Base-by-base conservation (phyloP, 2,797 vertebrate genomes). In the Eulemur mongoz region DNA sequence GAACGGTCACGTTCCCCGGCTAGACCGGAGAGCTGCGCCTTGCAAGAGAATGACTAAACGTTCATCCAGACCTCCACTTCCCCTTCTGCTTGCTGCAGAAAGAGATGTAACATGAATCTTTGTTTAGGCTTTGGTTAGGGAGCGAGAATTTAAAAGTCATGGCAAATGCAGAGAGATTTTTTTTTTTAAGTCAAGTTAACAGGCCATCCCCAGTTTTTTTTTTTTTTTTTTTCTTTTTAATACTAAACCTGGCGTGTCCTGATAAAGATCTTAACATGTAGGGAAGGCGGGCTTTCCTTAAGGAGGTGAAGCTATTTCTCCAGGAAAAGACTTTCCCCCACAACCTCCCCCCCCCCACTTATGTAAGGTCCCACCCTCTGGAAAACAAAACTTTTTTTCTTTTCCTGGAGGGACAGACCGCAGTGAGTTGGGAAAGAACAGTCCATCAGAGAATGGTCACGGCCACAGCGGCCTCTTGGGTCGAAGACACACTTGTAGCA, bases 241-340 rank as follows among this genome's bases (percentile, higher is more conserved):
- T 87, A 14, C 70, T 32, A 59, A 92, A 45, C 87, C 92, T 40
- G 75, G 94, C 93, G 40, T 80, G 97, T 70, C 65, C 92, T 85
- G 98, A 97, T 96, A 97, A 94, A 98, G 97, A 94, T 98, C 97
- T 98, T 95, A 92, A 94, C 97, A 79, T 70, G 94, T 93, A 89
- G 92, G 90, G 98, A 98, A 98, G 98, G 99, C 98, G 99, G 98
- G 98, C 98, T 98, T 97, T 98, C 87, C 86, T 93, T 93, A 52
- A 97, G 99, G 98, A 99, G 99, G 99, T 98, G 99, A 99, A 99
- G 98, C 98, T 98, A 86, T 93, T 93, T 95, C 97, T 96, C 85
- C 97, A 96, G 94, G 96, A 96, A 97, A 97, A 95, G 85, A 94
- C 95, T 98, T 90, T n/a, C 14, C 92, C 61, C 78, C 20, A 65